These are phyloP conservation scores for Nycticryphes semicollaris DNA, from an alignment of 2,113 vertebrate genomes.

Conservation along the genomic window DNA sequence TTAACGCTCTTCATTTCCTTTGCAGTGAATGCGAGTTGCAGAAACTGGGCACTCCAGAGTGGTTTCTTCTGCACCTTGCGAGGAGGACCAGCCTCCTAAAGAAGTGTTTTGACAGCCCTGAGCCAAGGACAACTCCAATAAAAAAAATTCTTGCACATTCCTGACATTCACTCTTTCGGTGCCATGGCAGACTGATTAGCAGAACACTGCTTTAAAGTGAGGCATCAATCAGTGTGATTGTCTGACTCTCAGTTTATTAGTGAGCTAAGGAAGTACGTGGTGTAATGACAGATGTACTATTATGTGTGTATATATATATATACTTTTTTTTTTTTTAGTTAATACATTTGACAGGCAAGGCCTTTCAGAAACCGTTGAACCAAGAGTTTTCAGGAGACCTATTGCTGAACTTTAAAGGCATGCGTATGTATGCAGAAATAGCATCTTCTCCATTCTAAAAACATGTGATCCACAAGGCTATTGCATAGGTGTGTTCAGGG, in stretches of 20 bases:
- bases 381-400: background rate
- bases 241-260: conserved; percentile 5
- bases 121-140: background rate
- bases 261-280: background rate
- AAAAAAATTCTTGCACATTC: conserved; percentile 1
- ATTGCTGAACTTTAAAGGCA: background rate
- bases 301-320: background rate
- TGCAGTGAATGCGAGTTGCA: background rate
- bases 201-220: conserved; percentile 13
- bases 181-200: background rate
- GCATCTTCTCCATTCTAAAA: background rate
- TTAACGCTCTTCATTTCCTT: background rate
- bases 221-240: conserved; percentile 20
- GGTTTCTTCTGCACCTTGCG: background rate
- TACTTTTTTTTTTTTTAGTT: background rate
- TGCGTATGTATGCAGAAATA: background rate
- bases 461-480: background rate
- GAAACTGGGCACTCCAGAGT: background rate
- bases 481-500: background rate
- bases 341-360: background rate
- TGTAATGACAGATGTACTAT: background rate
- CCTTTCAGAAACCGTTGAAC: background rate
- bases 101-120: background rate
- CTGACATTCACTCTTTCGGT: background rate
- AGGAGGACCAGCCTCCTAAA: background rate